Conservation (phyloP, 1,140 invertebrate genomes). For the Pinna nobilis region DNA sequence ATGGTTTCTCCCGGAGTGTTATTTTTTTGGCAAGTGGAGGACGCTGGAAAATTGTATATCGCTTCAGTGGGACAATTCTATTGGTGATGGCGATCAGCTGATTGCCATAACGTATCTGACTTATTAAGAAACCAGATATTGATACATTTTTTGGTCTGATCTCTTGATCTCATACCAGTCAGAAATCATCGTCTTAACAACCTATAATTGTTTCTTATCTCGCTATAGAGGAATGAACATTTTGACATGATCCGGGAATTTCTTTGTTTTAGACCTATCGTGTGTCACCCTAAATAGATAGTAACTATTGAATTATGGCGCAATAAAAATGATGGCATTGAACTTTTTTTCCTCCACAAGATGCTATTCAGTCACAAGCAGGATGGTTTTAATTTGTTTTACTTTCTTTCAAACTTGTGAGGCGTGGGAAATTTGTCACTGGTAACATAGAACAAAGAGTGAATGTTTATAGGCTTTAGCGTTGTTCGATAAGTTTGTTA, state of each 20-base stretch:
- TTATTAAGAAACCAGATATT: not conserved
- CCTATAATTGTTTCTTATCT: not conserved
- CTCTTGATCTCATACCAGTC: not conserved
- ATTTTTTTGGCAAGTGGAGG: too few relatives aligned
- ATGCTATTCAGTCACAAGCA: not conserved
- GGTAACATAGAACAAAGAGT: too few relatives aligned
- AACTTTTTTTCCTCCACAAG: too few relatives aligned
- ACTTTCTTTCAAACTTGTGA: too few relatives aligned
- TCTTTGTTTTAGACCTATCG: slow-evolving; percentile 24
- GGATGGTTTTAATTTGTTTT: slow-evolving; percentile 1
- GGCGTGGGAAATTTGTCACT: too few relatives aligned
- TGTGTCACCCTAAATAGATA: slow-evolving; percentile 19
- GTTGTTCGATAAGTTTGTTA: too few relatives aligned
- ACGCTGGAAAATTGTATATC: too few relatives aligned
- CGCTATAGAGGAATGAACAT: not conserved
- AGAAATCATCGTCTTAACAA: not conserved
- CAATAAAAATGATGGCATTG: not conserved
- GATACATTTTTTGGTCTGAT: not conserved
- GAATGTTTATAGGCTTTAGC: too few relatives aligned
- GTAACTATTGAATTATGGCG: slow-evolving; percentile 19
- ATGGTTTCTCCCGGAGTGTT: too few relatives aligned
- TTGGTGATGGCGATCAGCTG: not conserved
- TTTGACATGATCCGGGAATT: not conserved
- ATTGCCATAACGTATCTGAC: not conserved
- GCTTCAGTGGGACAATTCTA: not conserved